Evolutionary conservation across 2,888 invertebrate species (phyloP).

Genomic region (Cephus rjabovi): DNA sequence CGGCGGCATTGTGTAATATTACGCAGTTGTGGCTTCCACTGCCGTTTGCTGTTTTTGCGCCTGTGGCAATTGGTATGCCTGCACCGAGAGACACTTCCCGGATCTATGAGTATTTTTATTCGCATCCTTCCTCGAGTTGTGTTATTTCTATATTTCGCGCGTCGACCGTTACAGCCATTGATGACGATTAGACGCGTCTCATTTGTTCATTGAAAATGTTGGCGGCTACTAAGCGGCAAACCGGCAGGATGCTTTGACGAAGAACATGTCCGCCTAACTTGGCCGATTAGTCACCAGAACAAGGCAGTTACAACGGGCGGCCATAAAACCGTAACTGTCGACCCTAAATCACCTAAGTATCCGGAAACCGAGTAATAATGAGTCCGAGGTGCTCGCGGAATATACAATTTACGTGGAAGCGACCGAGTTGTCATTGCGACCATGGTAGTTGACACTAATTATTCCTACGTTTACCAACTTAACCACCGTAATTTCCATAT

Average conservation of each 20-base stretch:
- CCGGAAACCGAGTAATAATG: conserved; percentile 20
- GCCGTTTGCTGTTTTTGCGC: background rate
- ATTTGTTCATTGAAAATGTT: background rate
- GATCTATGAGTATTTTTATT: no score
- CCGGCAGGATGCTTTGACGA: conserved; percentile 4
- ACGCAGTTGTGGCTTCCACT: background rate
- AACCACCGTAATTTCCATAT: background rate
- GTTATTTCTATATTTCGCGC: background rate
- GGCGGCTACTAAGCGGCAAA: background rate
- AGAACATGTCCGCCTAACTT: conserved; percentile 13
- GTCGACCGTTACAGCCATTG: background rate
- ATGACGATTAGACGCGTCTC: background rate
- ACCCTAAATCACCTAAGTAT: conserved; percentile 17
- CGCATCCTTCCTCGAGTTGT: no score
- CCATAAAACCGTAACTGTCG: conserved; percentile 24
- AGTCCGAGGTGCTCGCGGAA: background rate
- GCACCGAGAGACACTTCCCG: no score
- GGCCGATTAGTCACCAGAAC: conserved; percentile 23
- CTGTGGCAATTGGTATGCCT: no score
- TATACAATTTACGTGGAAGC: background rate
- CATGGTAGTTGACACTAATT: background rate
- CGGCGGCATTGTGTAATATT: background rate
- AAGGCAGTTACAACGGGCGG: conserved; percentile 18
- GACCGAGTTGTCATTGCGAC: background rate
- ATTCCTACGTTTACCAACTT: background rate